Evolutionary conservation across 2,888 invertebrate genomes (phyloP).

Genomic region (Ecliptopera silaceata): DNA sequence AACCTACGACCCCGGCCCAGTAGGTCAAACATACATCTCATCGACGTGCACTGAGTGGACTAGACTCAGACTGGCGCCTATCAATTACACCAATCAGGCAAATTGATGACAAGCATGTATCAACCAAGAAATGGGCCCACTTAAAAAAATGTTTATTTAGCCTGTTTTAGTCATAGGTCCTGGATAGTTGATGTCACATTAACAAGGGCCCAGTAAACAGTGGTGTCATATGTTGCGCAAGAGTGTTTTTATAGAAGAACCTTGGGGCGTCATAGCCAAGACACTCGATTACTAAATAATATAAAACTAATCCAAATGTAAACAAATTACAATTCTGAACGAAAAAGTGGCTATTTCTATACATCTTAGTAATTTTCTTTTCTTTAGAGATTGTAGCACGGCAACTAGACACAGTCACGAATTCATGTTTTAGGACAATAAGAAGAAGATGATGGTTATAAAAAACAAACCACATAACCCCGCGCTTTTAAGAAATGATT

Average conservation of each 20-base stretch:
- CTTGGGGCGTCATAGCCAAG: no score
- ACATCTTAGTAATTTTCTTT: no score
- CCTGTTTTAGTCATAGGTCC: conserved; percentile 30
- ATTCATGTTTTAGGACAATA: no score
- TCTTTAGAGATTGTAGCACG: no score
- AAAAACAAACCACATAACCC: no score
- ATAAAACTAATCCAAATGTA: no score
- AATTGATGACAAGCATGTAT: conserved; percentile 64
- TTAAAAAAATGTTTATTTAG: conserved; percentile 32
- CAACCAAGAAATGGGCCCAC: conserved; percentile 49
- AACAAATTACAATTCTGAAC: no score
- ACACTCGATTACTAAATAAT: no score
- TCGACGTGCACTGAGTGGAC: conserved; percentile 44
- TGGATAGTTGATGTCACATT: neutral
- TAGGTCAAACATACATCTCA: conserved; percentile 32
- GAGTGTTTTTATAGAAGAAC: neutral
- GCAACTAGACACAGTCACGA: no score
- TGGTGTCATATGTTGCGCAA: neutral
- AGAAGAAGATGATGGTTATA: no score
- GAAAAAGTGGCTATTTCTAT: no score
- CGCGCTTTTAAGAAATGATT: no score
- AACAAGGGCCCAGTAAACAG: neutral
- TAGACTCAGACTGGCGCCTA: conserved; percentile 67
- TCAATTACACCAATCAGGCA: conserved; percentile 71
- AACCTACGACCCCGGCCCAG: conserved; percentile 31